phyloP scores from a whole-genome alignment of 2,888 invertebrate species.

The Meandrusa payeni region DNA sequence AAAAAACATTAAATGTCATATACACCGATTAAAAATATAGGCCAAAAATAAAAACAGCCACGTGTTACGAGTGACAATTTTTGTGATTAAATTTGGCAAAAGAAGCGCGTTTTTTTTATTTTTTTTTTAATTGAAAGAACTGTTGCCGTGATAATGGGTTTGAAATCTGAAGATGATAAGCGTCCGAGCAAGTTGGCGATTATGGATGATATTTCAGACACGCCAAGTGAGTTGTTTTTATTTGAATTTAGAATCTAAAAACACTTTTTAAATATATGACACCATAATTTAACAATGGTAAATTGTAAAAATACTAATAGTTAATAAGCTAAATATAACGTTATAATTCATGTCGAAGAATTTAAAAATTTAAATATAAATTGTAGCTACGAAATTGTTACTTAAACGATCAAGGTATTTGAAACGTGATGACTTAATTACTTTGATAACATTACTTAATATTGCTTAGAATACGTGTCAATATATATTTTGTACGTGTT shows the following conservation, averaged over 20 bases:
- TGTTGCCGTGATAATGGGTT: conserved; percentile 68
- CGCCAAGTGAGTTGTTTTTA: conserved; percentile 59
- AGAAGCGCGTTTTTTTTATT: conserved; percentile 36
- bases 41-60: conserved; percentile 39
- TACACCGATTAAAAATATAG: conserved; percentile 46
- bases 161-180: conserved; percentile 70
- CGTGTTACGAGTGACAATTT: conserved; percentile 28
- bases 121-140: conserved; percentile 35
- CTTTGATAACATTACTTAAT: no score
- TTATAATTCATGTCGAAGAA: no score
- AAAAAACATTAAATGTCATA: conserved; percentile 34
- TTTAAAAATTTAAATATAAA: no score
- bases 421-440: no score
- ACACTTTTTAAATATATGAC: no score
- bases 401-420: no score
- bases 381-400: no score
- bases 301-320: no score
- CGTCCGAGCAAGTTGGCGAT: conserved; percentile 75
- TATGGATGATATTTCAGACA: conserved; percentile 66
- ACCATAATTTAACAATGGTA: no score
- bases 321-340: no score
- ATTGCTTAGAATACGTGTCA: no score
- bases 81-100: conserved; percentile 24
- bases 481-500: no score
- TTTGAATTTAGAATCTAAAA: neutral